Base-by-base conservation (phyloP, 2,888 invertebrate species). In the Mystacides longicornis region DNA sequence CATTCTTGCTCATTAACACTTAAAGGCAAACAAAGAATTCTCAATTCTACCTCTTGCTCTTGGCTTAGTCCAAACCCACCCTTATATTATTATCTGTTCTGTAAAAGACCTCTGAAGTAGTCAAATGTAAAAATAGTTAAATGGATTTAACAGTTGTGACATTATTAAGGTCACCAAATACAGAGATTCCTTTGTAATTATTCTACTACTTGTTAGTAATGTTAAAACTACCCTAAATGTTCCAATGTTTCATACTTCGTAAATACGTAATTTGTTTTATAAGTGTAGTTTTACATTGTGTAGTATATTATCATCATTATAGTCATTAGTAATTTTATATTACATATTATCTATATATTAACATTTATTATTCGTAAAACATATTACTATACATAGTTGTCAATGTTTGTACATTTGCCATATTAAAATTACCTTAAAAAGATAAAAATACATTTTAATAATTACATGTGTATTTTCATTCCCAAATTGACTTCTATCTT, bases 211-310 rank as follows among this genome's bases (percentile, higher is more conserved):
- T 45, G 20, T 45, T 37, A 45, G 4, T 55, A 52, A 49, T 58
- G 55, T 58, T 49, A 48, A n/a, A 55, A 58, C 58, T 58, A 55
- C 58, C 58, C 54, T 57, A 54, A 57, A 52, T 57, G 57, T 57
- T 57, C 54, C 53, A 42, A 56, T 57, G 53, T 59, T 56, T 59
- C 53, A 51, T 54, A 48, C 51, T 56, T 54, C 56, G 51, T 37
- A 59, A 73, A 75, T 75, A 75, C 75, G 75, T 75, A 75, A 75
- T 62, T 75, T 75, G 73, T 64, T 65, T 66, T 59, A 46, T 59
- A 56, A 54, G 56, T 46, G 51, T 59, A 56, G 52, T 45, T 54
- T 53, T 54, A 55, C 49, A 57, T 59, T 57, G 45, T 58, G 55
- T 58, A 55, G 58, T 31, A 58, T 55, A 58, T 52, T 55, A 55